Evolutionary conservation across 1,140 invertebrate genomes (phyloP).

Genomic region (Tribolium madens): DNA sequence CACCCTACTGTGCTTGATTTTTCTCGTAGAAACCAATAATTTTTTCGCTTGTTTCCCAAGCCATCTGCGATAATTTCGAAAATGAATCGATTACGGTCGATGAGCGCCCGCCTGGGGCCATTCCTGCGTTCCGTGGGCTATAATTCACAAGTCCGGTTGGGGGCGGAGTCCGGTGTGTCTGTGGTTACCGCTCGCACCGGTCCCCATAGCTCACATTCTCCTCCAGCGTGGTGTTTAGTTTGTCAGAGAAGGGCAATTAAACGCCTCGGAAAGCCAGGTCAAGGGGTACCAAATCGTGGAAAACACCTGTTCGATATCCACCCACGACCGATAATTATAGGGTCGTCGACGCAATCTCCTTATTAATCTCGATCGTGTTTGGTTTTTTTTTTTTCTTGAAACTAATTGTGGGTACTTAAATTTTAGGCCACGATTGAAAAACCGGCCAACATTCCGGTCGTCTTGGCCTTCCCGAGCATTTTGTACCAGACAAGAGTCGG

Average conservation of each 20-base stretch:
- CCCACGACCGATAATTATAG: conserved; percentile 51
- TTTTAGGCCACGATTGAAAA: conserved; percentile 77
- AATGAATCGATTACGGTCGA: not conserved
- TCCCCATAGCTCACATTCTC: conserved; percentile 51
- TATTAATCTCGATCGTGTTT: conserved; percentile 27
- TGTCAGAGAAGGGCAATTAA: conserved; percentile 45
- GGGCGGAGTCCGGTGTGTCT: conserved; percentile 21
- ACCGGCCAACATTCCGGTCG: conserved; percentile 85
- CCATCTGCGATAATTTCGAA: not conserved
- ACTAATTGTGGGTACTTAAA: conserved; percentile 26
- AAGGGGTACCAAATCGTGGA: conserved; percentile 13
- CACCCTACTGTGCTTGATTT: no score
- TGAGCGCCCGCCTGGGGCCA: not conserved
- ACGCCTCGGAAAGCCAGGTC: conserved; percentile 13
- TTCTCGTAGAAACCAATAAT: no score
- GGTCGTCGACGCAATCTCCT: conserved; percentile 24
- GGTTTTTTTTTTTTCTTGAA: conserved; percentile 23
- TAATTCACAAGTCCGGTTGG: conserved; percentile 36
- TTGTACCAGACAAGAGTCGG: conserved; percentile 79
- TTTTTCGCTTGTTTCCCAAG: no score
- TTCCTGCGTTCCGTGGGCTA: conserved; percentile 37
- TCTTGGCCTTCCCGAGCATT: conserved; percentile 79
- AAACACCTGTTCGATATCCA: conserved; percentile 33
- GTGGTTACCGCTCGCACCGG: conserved; percentile 48
- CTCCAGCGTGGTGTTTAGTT: conserved; percentile 52